Conservation (phyloP, 1,140 invertebrate genomes). For the Diploscapter pachys region DNA sequence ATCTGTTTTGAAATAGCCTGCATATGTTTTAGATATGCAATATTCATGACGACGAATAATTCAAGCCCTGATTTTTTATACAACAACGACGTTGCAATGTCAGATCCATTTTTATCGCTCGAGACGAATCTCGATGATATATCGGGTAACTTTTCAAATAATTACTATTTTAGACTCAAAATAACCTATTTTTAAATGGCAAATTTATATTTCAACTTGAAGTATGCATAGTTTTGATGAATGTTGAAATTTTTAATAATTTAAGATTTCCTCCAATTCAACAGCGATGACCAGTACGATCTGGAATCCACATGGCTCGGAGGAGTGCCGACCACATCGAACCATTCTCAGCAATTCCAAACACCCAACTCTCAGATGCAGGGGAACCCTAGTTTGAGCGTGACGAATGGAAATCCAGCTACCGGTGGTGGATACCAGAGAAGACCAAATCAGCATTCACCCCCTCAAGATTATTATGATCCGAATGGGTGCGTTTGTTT, state of each 20-base stretch:
- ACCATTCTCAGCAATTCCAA: conserved; percentile 21
- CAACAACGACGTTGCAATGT: conserved; percentile 24
- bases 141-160: conserved; percentile 19
- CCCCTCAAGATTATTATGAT: conserved; percentile 29
- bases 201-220: background rate
- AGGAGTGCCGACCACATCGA: conserved; percentile 16
- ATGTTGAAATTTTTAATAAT: conserved; percentile 9
- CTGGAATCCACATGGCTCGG: conserved; percentile 3
- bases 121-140: conserved; percentile 38
- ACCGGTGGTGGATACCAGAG: too few species aligned
- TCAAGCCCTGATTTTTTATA: conserved; percentile 3
- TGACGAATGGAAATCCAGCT: too few species aligned
- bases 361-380: conserved; percentile 7
- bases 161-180: too few species aligned
- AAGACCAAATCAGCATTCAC: conserved; percentile 23
- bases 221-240: conserved; percentile 9
- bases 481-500: conserved; percentile 20
- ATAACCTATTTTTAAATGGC: conserved; percentile 5
- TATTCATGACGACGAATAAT: too few species aligned
- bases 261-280: conserved; percentile 9
- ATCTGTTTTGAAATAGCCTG: too few species aligned
- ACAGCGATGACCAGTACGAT: conserved; percentile 18
- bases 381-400: too few species aligned
- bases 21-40: too few species aligned
- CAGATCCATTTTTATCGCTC: conserved; percentile 35